Base-by-base conservation (phyloP, 2,888 invertebrate genomes). In the Drosophila hawaiiensis region DNA sequence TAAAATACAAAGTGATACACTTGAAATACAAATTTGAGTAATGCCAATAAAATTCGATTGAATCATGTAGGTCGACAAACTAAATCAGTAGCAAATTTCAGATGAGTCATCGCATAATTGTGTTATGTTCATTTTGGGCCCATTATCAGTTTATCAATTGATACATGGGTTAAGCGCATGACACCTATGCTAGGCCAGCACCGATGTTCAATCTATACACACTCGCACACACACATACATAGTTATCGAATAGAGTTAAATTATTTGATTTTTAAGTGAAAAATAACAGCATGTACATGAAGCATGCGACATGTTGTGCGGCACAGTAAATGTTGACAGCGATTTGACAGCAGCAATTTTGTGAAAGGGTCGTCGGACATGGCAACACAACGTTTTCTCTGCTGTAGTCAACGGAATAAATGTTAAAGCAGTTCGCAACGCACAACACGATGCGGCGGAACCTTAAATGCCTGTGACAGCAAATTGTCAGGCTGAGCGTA, bases 401-500 rank as follows among this genome's bases (percentile, higher is more conserved):
- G 68, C 67, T 63, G 2, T 7, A 82, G 82, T 69, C 73, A 73
- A 76, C 64, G 62, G 69, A 71, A 75, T 78, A 69, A 75, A 76
- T 69, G 74, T 78, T 69, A 69, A 82, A 63, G 55, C 69, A 50
- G 39, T 52, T 54, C 55, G 41, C 29, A 25, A 2, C 16, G 2
- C 16, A 7, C 47, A 47, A 7, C 14, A 22, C 14, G 16, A 14
- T 14, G 22, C 4, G n/a, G 39, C 29, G 37, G 60, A 70, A 67
- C 68, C 59, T 68, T 53, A 61, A 78, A 80, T 76, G 81, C 73
- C 78, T 69, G 50, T 81, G 82, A 74, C 78, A 83, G 78, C 74
- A 83, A 86, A 88, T 76, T 89, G 87, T 84, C 84, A 87, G 73
- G 69, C 71, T 70, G 75, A 73, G 68, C 69, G 63, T 56, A 39